Conservation (phyloP, 2,888 invertebrate species). For the Hirtodrosophila duncani region DNA sequence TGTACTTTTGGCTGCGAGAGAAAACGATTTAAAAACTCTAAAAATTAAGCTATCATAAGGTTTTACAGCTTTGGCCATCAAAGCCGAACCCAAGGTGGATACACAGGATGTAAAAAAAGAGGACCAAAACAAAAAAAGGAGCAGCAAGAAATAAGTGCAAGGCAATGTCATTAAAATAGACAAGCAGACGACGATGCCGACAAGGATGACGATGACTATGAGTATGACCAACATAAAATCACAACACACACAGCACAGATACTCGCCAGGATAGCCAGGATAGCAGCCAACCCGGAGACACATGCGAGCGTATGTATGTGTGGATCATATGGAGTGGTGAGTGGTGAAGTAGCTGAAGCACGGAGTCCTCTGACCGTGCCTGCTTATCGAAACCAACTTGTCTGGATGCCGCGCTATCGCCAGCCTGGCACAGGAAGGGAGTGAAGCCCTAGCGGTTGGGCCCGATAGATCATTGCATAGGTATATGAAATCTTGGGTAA, state of each 20-base stretch:
- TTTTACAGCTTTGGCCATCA: conserved; percentile 65
- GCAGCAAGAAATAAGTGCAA: conserved; percentile 65
- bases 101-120: conserved; percentile 28
- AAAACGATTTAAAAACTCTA: conserved; percentile 69
- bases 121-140: conserved; percentile 8
- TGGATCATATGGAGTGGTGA: no score
- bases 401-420: no score
- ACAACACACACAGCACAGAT: conserved; percentile 57
- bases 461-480: no score
- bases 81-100: conserved; percentile 36
- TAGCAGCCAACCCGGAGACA: no score
- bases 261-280: no score
- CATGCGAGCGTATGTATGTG: no score
- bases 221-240: conserved; percentile 67
- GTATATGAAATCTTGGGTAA: no score
- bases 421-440: no score
- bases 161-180: conserved; percentile 70
- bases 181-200: conserved; percentile 55
- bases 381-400: no score
- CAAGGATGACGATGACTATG: conserved; percentile 35
- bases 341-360: no score
- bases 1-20: conserved; percentile 18
- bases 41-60: conserved; percentile 72
- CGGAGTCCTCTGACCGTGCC: no score
- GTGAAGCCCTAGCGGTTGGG: no score